These are phyloP conservation scores for Andrena bicolor DNA, from an alignment of 2,888 invertebrate genomes.

Conservation along the genomic window DNA sequence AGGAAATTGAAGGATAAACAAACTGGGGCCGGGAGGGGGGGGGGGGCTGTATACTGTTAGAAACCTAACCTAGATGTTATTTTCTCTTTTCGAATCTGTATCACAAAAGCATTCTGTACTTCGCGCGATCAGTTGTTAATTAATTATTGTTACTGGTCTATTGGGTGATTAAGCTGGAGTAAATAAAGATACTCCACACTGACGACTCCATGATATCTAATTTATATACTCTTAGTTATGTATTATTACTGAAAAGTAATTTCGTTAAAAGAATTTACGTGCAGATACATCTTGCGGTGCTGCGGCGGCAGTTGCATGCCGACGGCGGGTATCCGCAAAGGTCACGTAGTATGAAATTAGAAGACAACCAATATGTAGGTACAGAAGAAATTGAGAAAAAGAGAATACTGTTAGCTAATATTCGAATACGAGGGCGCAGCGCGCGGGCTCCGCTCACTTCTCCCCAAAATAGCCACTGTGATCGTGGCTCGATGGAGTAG, in stretches of 20 bases:
- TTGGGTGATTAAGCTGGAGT: neutral
- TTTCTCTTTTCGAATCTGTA: neutral
- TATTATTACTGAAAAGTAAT: neutral
- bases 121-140: no score
- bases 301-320: no score
- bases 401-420: constrained; percentile 1
- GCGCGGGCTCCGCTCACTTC: neutral
- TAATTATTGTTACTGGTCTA: no score
- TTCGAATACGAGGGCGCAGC: neutral
- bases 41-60: no score
- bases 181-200: neutral
- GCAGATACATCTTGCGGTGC: no score
- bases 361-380: no score
- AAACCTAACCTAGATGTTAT: neutral
- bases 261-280: no score
- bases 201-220: neutral
- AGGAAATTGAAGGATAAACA: no score
- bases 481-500: neutral
- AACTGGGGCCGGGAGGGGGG: no score
- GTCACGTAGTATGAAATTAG: no score
- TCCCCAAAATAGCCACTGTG: neutral
- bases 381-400: neutral
- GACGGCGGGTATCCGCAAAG: no score
- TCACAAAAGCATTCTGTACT: neutral
- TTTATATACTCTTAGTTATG: neutral